Evolutionary conservation across 2,888 invertebrate species (phyloP).

Genomic region (Epinotia bilunana): DNA sequence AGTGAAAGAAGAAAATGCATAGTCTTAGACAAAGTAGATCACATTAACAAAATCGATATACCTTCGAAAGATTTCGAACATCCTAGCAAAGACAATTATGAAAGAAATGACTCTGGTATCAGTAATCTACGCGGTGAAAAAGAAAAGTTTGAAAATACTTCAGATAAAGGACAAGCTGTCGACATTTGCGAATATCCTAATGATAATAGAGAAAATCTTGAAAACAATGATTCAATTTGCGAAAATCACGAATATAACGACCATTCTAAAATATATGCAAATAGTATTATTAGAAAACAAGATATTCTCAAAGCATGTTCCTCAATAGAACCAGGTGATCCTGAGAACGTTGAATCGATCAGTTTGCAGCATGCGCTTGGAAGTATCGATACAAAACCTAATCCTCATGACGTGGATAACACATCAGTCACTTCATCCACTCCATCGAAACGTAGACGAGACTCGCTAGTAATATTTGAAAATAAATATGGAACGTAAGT

Average conservation of each 20-base stretch:
- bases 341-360: neutral
- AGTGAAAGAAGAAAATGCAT: neutral
- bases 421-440: neutral
- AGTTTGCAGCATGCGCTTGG: neutral
- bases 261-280: neutral
- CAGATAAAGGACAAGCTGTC: neutral
- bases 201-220: neutral
- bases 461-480: neutral
- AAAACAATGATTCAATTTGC: neutral
- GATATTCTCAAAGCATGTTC: neutral
- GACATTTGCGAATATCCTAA: neutral
- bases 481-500: neutral
- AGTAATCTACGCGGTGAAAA: neutral
- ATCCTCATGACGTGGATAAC: neutral
- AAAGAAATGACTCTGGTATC: neutral
- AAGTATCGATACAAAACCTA: neutral
- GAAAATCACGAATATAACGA: neutral
- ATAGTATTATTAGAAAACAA: neutral
- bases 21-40: neutral
- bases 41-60: neutral
- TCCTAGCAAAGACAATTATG: neutral
- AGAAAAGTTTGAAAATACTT: neutral
- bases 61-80: neutral
- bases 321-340: neutral
- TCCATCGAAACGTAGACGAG: neutral